Evolutionary conservation across 2,113 vertebrate species (phyloP), one percentile per base, ranked within the genome.

Genomic region (Thalassarche chlororhynchos): DNA sequence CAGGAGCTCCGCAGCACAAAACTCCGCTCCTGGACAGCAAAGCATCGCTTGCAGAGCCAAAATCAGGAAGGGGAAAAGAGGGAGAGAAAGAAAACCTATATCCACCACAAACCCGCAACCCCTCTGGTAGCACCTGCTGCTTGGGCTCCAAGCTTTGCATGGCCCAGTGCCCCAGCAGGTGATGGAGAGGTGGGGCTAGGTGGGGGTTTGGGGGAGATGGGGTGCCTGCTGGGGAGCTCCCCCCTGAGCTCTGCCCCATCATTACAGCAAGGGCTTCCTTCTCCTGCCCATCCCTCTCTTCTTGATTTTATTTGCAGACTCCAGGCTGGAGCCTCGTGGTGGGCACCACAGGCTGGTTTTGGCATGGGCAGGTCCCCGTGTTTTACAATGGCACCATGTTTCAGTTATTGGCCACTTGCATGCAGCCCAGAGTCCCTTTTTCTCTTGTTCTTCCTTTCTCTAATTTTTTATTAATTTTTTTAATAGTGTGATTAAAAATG

Each of bases 401-500:
- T n/a, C 5, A 26, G 21, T 66, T 87, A 32, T 11, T 15, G 21
- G 40, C 60, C 19, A 12, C 51, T 66, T 72, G 38, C 15, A 20
- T 29, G 44, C 58, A 46, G 34, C 36, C 55, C 16, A 8, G 61
- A 64, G 32, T 34, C 12, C 20, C 40, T 12, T 44, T 55, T 71
- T 32, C 77, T 91, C n/a, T 42, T 49, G 6, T 62, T 83, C 17
- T 86, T 90, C 18, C 10, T 77, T 42, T n/a, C 13, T 71, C 26
- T 44, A 6, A 69, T 66, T 65, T 64, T 25, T 2, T 2, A 44
- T 64, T 65, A 49, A 8, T 70, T 74, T 84, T 87, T 87, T 20
- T 60, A 60, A 12, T 51, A 65, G 8, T 61, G 32, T 90, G 54
- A 94, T 84, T 85, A 87, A 86, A 93, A 95, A 65, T n/a, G 51